Evolutionary conservation across 2,888 invertebrate genomes (phyloP).

Genomic region (Pseudolycoriella hygida): DNA sequence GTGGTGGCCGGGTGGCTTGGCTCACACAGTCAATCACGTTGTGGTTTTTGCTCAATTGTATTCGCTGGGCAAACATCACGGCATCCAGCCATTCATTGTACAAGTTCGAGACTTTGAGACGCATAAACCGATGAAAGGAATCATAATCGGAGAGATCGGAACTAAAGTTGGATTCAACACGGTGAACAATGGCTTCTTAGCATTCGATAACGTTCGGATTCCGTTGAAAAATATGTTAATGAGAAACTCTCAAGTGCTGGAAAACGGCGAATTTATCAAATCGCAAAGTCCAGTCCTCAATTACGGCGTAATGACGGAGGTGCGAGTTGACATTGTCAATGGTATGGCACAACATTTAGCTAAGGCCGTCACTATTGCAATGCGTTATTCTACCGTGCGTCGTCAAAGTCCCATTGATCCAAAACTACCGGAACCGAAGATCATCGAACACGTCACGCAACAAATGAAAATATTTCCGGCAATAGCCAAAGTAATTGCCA

Average conservation of each 20-base stretch:
- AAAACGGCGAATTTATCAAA: conserved; percentile 63
- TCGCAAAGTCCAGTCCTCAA: conserved; percentile 63
- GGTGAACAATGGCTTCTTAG: conserved; percentile 75
- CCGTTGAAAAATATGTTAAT: conserved; percentile 71
- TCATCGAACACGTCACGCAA: conserved; percentile 76
- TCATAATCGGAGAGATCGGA: conserved; percentile 79
- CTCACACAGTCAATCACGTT: conserved; percentile 77
- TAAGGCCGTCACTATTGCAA: conserved; percentile 68
- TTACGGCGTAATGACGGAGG: conserved; percentile 79
- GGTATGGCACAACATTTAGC: conserved; percentile 54
- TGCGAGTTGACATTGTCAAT: conserved; percentile 57
- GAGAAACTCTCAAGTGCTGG: conserved; percentile 64
- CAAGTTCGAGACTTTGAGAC: conserved; percentile 69
- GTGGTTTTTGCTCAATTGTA: conserved; percentile 73
- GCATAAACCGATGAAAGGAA: conserved; percentile 41
- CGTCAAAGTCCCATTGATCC: conserved; percentile 63
- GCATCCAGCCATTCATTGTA: conserved; percentile 76
- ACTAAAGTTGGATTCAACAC: conserved; percentile 74
- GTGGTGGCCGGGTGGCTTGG: conserved; percentile 30
- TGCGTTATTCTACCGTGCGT: conserved; percentile 68
- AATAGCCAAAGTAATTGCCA: conserved; percentile 57
- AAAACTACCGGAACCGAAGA: conserved; percentile 59
- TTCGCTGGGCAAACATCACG: conserved; percentile 57
- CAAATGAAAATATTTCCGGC: conserved; percentile 70
- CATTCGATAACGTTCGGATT: conserved; percentile 62